Conservation (phyloP, 2,797 vertebrate genomes). For the Phoxinus dragarum region DNA sequence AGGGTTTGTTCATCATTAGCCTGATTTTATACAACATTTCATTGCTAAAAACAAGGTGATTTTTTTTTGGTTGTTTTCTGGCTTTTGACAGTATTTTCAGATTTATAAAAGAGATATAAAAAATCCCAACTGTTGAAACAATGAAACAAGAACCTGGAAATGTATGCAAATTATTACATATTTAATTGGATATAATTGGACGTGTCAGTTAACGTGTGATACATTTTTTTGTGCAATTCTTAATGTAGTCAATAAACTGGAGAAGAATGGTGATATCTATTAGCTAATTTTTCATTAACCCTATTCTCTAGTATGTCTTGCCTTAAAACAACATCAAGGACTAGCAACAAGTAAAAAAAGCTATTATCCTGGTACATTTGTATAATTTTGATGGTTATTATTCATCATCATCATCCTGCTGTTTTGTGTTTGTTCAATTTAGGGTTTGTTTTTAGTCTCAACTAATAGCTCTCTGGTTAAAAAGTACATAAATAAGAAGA, state of each 20-base stretch:
- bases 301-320: not conserved
- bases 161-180: not conserved
- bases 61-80: too few species aligned
- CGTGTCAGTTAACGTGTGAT: not conserved
- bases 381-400: constrained; percentile 5
- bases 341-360: not conserved
- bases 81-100: not conserved
- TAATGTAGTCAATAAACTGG: not conserved
- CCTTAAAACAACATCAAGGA: not conserved
- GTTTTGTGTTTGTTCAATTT: not conserved
- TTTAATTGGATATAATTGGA: not conserved
- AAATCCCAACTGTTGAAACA: not conserved
- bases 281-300: not conserved
- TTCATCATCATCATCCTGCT: constrained; percentile 16
- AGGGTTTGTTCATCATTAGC: not conserved
- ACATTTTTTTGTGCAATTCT: not conserved
- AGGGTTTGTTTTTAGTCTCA: constrained; percentile 36
- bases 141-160: not conserved
- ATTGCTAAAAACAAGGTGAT: too few species aligned
- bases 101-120: not conserved
- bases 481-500: constrained; percentile 30
- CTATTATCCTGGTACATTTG: constrained; percentile 6
- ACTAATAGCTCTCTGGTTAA: constrained; percentile 21
- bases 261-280: not conserved
- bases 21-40: too few species aligned